phyloP scores from a whole-genome alignment of 2,113 vertebrate genomes.

The Phycodurus eques region DNA sequence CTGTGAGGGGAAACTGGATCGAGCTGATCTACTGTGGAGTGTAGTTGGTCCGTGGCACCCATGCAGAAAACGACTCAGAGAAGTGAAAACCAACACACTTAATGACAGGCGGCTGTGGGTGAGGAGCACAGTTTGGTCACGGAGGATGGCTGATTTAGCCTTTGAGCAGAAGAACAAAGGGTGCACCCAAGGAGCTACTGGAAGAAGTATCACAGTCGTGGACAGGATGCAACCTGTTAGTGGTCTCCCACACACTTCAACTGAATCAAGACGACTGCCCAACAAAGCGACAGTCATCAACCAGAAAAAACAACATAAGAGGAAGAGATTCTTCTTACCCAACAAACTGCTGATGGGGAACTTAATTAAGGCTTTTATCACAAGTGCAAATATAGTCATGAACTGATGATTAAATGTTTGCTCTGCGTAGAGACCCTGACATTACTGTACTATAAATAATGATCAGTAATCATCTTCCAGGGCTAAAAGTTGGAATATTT shows the following conservation, averaged over 20 bases:
- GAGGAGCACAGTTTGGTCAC: slow-evolving; percentile 22
- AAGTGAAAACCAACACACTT: slow-evolving; percentile 28
- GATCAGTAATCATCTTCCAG: background rate
- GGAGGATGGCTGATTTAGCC: background rate
- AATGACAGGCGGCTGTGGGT: slow-evolving; percentile 41
- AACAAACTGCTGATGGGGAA: slow-evolving; percentile 20
- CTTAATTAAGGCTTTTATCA: background rate
- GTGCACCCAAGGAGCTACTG: background rate
- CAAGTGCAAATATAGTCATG: background rate
- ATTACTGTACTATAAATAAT: background rate
- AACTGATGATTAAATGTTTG: background rate
- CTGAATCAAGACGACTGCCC: background rate
- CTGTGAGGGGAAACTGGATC: background rate
- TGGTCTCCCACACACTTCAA: background rate
- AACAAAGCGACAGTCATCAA: slow-evolving; percentile 2
- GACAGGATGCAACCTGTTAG: slow-evolving; percentile 2
- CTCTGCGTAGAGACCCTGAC: background rate
- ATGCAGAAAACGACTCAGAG: slow-evolving; percentile 18
- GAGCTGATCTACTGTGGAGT: background rate
- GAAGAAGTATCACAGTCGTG: background rate
- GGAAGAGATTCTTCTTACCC: background rate
- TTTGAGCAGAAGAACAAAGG: background rate
- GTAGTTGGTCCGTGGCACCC: background rate
- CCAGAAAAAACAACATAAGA: slow-evolving; percentile 9
- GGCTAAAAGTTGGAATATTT: background rate